phyloP scores from a whole-genome alignment of 2,113 vertebrate genomes.

The Zosterops japonicus region DNA sequence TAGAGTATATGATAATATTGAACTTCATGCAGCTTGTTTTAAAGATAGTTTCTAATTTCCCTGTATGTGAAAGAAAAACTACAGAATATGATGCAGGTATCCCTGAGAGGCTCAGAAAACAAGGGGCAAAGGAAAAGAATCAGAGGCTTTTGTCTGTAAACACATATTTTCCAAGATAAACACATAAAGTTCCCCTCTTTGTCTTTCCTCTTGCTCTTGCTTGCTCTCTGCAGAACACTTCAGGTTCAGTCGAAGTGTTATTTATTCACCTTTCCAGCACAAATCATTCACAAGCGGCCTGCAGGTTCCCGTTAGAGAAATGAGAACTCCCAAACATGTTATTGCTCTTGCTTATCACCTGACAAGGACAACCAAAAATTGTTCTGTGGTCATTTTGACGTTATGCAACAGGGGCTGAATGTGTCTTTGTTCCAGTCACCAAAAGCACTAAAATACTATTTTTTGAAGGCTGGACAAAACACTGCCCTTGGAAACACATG shows the following conservation, averaged over 20 bases:
- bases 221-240: neutral
- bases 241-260: neutral
- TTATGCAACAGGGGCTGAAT: neutral
- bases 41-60: neutral
- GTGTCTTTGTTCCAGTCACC: conserved; percentile 14
- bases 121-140: neutral
- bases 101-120: neutral
- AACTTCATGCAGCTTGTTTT: neutral
- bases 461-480: conserved; percentile 3
- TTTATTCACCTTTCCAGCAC: neutral
- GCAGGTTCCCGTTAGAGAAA: neutral
- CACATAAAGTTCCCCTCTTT: neutral
- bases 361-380: neutral
- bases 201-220: neutral
- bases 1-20: neutral
- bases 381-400: neutral
- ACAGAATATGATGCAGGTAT: neutral
- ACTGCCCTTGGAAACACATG: neutral
- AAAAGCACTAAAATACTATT: conserved; percentile 32
- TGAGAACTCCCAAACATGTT: conserved; percentile 3
- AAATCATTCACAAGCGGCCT: neutral
- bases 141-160: neutral
- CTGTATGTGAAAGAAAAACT: neutral
- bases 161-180: neutral
- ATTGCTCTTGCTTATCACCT: conserved; percentile 31